These are phyloP conservation scores for Lithophane socia DNA, from an alignment of 2,888 invertebrate species.

Conservation along the genomic window DNA sequence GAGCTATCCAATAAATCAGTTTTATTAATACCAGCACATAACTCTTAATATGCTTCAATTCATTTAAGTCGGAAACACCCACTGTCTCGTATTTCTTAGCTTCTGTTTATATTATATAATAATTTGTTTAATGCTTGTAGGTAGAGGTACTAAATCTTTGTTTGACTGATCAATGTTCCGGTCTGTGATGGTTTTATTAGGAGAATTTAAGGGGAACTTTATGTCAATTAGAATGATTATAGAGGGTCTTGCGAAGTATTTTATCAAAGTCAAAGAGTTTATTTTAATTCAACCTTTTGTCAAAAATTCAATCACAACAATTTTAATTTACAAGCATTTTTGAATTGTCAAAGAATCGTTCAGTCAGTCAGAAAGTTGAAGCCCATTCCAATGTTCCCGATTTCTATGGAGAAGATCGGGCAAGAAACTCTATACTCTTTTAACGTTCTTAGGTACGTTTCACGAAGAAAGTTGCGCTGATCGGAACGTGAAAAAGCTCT, in stretches of 20 bases:
- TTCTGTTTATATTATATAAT: slow-evolving; percentile 17
- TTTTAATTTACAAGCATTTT: neutral
- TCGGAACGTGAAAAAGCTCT: neutral
- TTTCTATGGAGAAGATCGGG: neutral
- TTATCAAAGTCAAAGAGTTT: neutral
- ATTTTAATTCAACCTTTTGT: neutral
- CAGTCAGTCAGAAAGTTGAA: no score
- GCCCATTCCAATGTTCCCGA: neutral
- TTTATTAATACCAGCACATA: slow-evolving; percentile 24
- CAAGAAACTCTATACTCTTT: neutral
- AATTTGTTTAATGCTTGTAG: slow-evolving; percentile 20
- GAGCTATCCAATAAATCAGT: slow-evolving; percentile 41
- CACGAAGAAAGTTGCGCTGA: neutral
- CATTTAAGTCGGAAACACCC: slow-evolving; percentile 37
- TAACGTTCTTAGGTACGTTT: neutral
- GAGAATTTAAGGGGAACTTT: neutral
- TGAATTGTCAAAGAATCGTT: neutral
- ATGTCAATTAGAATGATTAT: slow-evolving; percentile 16
- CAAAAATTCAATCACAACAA: no score
- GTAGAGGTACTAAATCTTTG: slow-evolving; percentile 35
- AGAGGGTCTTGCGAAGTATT: neutral
- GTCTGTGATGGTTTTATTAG: slow-evolving; percentile 1
- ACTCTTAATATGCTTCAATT: slow-evolving; percentile 24
- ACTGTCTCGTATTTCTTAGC: slow-evolving; percentile 13
- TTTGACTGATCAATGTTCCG: slow-evolving; percentile 22